Percentiles rank a stretch among this genome's conserved stretches.
Evolutionary conservation across 1,140 invertebrate species (phyloP).

Genomic region (Solenopsis fugax): DNA sequence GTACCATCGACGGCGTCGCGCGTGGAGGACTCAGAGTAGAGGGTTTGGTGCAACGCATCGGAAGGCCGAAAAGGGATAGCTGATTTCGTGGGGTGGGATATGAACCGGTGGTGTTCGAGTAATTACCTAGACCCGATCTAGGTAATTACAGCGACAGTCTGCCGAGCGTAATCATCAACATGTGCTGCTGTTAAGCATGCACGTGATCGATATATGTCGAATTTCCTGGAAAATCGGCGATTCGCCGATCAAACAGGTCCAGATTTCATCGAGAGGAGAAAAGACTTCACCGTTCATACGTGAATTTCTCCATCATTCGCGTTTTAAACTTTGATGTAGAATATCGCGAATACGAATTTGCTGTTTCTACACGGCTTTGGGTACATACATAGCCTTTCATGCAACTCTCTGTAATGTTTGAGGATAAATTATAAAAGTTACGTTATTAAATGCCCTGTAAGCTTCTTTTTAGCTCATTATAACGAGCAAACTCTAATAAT

Average conservation of each 20-base stretch:
- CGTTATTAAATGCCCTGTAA: constrained; percentile 16
- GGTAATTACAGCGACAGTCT: constrained; percentile 81
- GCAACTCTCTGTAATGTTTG: not conserved
- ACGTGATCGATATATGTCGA: constrained; percentile 83
- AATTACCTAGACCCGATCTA: constrained; percentile 83
- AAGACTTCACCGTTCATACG: constrained; percentile 37
- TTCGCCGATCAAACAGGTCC: constrained; percentile 46
- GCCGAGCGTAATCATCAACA: constrained; percentile 83
- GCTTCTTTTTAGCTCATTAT: not conserved
- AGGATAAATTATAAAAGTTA: not conserved
- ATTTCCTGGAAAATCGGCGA: constrained; percentile 70
- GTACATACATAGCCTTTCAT: not conserved
- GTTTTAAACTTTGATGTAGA: not conserved
- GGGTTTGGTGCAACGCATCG: constrained; percentile 67
- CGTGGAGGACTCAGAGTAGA: constrained; percentile 50
- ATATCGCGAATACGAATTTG: not conserved
- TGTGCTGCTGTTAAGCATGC: constrained; percentile 83
- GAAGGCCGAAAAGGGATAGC: constrained; percentile 43
- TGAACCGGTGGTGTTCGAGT: constrained; percentile 74
- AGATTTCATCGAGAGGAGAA: constrained; percentile 69
- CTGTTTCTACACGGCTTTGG: not conserved
- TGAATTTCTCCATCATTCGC: not conserved
- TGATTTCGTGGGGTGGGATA: constrained; percentile 25
- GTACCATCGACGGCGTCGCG: constrained; percentile 69
- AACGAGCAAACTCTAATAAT: not conserved